These are phyloP conservation scores for Ochropleura plecta DNA, from an alignment of 2,888 invertebrate species.

Conservation along the genomic window DNA sequence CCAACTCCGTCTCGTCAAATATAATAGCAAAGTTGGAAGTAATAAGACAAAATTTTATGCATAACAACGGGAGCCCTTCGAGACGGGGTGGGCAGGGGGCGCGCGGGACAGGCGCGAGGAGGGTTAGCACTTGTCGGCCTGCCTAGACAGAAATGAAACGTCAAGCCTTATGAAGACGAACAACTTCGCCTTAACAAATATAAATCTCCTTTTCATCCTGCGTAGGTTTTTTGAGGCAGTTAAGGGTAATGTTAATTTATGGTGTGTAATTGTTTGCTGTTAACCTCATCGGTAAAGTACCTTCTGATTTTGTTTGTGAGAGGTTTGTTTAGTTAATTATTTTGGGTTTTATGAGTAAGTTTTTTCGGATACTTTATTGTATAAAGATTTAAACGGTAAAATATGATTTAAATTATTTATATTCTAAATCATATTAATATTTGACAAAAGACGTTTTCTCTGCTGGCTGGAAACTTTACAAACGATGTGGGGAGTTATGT, in stretches of 20 bases:
- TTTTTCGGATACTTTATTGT: conserved; percentile 8
- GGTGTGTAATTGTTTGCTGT: conserved; percentile 76
- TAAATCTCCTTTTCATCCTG: conserved; percentile 86
- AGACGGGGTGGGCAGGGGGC: conserved; percentile 68
- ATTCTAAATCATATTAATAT: not conserved
- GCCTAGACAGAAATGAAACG: conserved; percentile 90
- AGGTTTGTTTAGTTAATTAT: conserved; percentile 55
- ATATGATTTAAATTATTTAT: no score
- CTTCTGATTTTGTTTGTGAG: conserved; percentile 56
- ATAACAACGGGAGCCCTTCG: conserved; percentile 87
- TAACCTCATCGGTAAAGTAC: conserved; percentile 64
- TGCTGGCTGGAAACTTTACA: conserved; percentile 52
- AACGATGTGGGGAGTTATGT: conserved; percentile 67
- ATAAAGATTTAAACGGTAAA: not conserved
- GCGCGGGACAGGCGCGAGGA: conserved; percentile 72
- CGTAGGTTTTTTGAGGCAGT: conserved; percentile 81
- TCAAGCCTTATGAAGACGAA: conserved; percentile 89
- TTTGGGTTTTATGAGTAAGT: conserved; percentile 18
- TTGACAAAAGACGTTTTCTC: conserved; percentile 28
- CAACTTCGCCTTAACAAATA: conserved; percentile 89
- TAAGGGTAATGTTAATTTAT: conserved; percentile 84
- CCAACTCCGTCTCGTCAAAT: conserved; percentile 89
- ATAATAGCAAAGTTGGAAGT: conserved; percentile 90
- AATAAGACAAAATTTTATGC: conserved; percentile 91
- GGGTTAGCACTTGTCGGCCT: conserved; percentile 87